Evolutionary conservation across 2,113 vertebrate species (phyloP), one percentile per base, ranked within the genome.

Genomic region (Neogobius melanostomus): DNA sequence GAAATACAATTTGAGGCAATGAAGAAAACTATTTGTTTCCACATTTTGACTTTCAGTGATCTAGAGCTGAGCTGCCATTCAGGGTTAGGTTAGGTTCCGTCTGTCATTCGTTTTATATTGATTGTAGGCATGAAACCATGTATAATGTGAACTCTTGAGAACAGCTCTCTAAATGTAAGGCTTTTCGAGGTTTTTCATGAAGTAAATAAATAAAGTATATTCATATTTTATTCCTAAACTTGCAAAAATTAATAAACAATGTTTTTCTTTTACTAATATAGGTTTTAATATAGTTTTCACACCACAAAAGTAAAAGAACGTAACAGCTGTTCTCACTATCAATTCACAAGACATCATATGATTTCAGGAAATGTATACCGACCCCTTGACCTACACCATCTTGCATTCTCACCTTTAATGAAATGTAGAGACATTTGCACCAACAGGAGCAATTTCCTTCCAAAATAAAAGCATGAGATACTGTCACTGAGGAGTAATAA

Each of bases 171-270:
- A 44, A n/a, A 43, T 61, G 3, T 61, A 61, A 61, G 59, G 59
- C 59, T 42, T 61, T 61, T 61, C 44, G 42, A 61, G 57, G 57
- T 60, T 42, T 36, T 60, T 60, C 36, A 43, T 43, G 11, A 60
- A 43, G 59, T 59, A 59, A 59, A 42, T 53, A 53, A 15, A 8
- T 17, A 2, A 53, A 21, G 16, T 56, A 21, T 56, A 21, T 56
- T 28, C 10, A 28, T 16, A 21, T 56, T 28, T 47, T 47, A 8
- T 47, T 11, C 36, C 11, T 59, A 59, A 42, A 59, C 21, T 42
- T 42, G 56, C 56, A 59, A 36, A 59, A 42, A 59, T 36, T 42
- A 42, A 36, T 60, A 12, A 60, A 59, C 56, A 36, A 6, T 11
- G 2, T 54, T 8, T 10, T 54, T 11, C 28, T 50, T 50, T 36